Conservation (phyloP, 53 echinoderm and acorn worm species). For the Astropecten irregularis region DNA sequence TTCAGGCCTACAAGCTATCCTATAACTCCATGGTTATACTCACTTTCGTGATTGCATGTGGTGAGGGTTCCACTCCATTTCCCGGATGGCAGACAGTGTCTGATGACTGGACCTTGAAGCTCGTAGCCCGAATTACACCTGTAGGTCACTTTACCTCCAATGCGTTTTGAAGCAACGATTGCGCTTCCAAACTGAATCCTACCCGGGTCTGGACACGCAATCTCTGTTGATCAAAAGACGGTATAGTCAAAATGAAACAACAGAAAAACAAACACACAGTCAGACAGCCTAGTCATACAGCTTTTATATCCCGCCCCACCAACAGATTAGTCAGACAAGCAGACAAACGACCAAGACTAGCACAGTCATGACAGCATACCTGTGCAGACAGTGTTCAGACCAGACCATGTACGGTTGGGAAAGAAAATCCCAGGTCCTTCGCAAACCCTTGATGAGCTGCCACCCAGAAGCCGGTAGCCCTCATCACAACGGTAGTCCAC, state of each 20-base stretch:
- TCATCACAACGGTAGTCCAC: constrained; percentile 52
- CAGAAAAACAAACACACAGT: too few relatives aligned
- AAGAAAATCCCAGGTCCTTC: not conserved
- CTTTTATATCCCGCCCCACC: too few relatives aligned
- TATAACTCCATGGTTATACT: too few relatives aligned
- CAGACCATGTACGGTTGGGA: constrained; percentile 21
- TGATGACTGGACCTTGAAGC: constrained; percentile 32
- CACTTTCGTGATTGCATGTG: constrained; percentile 54
- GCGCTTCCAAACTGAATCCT: constrained; percentile 4
- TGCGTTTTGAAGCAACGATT: not conserved
- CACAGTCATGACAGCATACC: too few relatives aligned
- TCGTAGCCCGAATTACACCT: constrained; percentile 43
- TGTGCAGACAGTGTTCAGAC: constrained; percentile 10
- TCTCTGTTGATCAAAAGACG: constrained; percentile 29
- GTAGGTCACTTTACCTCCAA: constrained; percentile 42
- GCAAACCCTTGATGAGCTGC: constrained; percentile 29
- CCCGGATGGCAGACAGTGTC: constrained; percentile 43
- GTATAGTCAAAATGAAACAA: too few relatives aligned
- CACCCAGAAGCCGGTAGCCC: constrained; percentile 36
- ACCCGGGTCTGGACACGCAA: constrained; percentile 40
- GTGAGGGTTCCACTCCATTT: constrained; percentile 51
- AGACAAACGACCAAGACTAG: too few relatives aligned
- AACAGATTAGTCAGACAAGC: too few relatives aligned
- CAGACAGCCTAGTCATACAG: too few relatives aligned
- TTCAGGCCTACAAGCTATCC: too few relatives aligned